These are phyloP conservation scores for Rhodeus uyekii DNA, from an alignment of 2,797 vertebrate genomes.

Conservation along the genomic window DNA sequence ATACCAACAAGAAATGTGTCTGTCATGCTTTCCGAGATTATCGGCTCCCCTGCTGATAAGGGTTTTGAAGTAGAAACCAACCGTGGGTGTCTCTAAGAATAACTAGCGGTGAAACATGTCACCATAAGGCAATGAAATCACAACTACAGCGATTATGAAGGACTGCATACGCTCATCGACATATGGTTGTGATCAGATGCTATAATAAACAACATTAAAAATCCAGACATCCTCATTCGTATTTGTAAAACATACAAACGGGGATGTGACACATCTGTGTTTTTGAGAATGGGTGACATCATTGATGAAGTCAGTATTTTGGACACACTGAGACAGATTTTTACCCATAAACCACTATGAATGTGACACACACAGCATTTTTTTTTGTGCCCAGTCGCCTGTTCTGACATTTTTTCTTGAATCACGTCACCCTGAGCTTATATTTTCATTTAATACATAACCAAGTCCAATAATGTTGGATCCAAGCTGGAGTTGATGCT, in stretches of 20 bases:
- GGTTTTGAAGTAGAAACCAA: slow-evolving; percentile 36
- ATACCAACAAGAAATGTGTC: slow-evolving; percentile 44
- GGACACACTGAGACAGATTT: slow-evolving; percentile 19
- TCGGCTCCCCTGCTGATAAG: slow-evolving; percentile 41
- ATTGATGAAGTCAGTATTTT: slow-evolving; percentile 33
- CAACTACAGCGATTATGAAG: not conserved
- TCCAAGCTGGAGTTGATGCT: slow-evolving; percentile 28
- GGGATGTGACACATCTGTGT: slow-evolving; percentile 15
- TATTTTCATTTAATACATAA: slow-evolving; percentile 34
- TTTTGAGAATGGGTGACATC: slow-evolving; percentile 30
- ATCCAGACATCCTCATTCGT: slow-evolving; percentile 18
- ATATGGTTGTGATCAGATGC: not conserved
- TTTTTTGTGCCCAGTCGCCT: not conserved
- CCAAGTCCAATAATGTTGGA: slow-evolving; percentile 14
- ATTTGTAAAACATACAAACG: not conserved
- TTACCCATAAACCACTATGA: slow-evolving; percentile 6
- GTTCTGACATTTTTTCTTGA: slow-evolving; percentile 1
- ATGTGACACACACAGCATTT: not conserved
- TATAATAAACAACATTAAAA: not conserved
- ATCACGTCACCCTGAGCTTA: slow-evolving; percentile 10
- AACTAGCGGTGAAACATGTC: slow-evolving; percentile 28
- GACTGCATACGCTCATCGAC: not conserved
- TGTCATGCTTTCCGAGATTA: slow-evolving; percentile 45
- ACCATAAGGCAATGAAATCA: slow-evolving; percentile 5
- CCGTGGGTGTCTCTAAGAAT: slow-evolving; percentile 34